Evolutionary conservation across 2,113 vertebrate genomes (phyloP).

Genomic region (Pedionomus torquatus): DNA sequence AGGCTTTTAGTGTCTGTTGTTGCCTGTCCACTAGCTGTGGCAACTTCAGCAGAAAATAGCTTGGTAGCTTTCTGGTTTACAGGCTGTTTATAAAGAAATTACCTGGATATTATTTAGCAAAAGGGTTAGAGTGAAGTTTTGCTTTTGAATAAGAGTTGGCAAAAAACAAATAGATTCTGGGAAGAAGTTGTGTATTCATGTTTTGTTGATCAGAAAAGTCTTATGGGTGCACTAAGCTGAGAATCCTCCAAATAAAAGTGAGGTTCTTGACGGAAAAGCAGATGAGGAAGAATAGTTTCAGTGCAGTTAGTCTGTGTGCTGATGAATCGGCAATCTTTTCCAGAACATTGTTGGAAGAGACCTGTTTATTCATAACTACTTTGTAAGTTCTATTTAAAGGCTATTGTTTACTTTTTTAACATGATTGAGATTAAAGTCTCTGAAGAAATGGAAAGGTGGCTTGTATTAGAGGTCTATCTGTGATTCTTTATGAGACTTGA

Average conservation of each 20-base stretch:
- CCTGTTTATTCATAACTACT: not conserved
- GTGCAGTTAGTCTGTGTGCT: not conserved
- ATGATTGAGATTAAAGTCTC: not conserved
- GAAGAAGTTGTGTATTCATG: not conserved
- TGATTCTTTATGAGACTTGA: not conserved
- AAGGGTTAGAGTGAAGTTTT: not conserved
- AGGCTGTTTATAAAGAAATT: not conserved
- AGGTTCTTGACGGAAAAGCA: not conserved
- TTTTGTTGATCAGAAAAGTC: not conserved
- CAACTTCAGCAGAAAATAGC: slow-evolving; percentile 3
- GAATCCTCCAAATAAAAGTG: not conserved
- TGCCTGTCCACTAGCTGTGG: not conserved
- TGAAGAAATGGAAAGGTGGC: not conserved
- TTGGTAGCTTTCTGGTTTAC: not conserved
- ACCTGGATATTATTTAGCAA: not conserved
- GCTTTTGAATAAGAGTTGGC: not conserved
- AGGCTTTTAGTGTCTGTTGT: slow-evolving; percentile 28
- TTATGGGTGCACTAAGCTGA: not conserved
- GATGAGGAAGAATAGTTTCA: not conserved
- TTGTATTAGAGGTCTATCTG: not conserved
- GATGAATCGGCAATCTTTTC: not conserved
- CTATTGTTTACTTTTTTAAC: not conserved
- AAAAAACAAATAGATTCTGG: not conserved
- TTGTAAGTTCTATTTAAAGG: not conserved
- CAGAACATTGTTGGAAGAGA: not conserved